Percentiles rank a stretch among this genome's conserved stretches.
phyloP scores from a whole-genome alignment of 2,888 invertebrate species.

The Drosophila eohydei region DNA sequence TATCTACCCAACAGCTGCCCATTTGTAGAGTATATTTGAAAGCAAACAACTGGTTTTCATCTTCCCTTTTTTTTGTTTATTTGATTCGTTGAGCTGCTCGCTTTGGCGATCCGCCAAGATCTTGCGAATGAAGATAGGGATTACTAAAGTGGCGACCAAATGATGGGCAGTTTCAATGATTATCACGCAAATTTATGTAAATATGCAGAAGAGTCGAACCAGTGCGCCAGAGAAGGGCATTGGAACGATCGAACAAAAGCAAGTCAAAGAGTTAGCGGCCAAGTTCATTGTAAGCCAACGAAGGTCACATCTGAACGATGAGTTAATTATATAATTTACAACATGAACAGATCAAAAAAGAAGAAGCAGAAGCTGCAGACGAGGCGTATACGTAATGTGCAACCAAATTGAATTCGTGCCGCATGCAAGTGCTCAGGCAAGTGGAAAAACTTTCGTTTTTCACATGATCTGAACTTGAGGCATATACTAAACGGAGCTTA shows the following conservation, averaged over 20 bases:
- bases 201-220: conserved; percentile 32
- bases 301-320: conserved; percentile 38
- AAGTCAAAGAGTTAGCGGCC: conserved; percentile 60
- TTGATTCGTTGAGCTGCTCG: conserved; percentile 5
- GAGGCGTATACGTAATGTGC: conserved; percentile 48
- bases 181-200: conserved; percentile 61
- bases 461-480: conserved; percentile 16
- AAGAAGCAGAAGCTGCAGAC: background rate
- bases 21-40: conserved; percentile 1
- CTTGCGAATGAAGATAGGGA: conserved; percentile 12
- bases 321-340: conserved; percentile 44
- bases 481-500: conserved; percentile 5
- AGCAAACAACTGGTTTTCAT: background rate
- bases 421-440: conserved; percentile 65
- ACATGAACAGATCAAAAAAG: background rate
- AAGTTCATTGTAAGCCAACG: conserved; percentile 69
- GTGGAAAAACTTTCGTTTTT: conserved; percentile 63
- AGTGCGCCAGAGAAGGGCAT: background rate
- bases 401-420: conserved; percentile 51
- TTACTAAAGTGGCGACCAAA: conserved; percentile 43
- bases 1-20: background rate
- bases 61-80: conserved; percentile 37
- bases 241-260: conserved; percentile 58
- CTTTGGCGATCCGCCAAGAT: conserved; percentile 27
- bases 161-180: conserved; percentile 50